phyloP scores from a whole-genome alignment of 1,140 invertebrate genomes.

The Pseudobourletiella spinata region DNA sequence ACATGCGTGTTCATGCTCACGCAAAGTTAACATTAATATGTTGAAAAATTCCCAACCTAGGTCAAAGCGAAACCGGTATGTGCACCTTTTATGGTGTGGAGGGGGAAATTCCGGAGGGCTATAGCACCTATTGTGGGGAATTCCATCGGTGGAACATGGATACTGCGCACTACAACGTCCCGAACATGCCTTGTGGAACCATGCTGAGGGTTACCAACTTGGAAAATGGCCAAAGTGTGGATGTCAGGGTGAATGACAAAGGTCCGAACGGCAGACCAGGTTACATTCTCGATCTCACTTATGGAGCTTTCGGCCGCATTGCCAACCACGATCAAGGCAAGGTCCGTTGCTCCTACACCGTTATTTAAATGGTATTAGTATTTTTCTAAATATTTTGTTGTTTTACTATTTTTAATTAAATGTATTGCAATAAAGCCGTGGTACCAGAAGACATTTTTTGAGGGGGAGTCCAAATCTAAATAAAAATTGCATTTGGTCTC shows the following conservation, averaged over 20 bases:
- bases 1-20: too few species aligned
- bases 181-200: constrained; percentile 6
- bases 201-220: constrained; percentile 17
- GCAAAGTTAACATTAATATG: too few species aligned
- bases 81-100: constrained; percentile 21
- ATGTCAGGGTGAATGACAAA: constrained; percentile 13
- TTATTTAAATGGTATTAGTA: too few species aligned
- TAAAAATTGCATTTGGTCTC: too few species aligned
- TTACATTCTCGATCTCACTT: constrained; percentile 21
- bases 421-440: too few species aligned
- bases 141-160: constrained; percentile 15
- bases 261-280: background rate
- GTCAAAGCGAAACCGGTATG: too few species aligned
- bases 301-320: background rate
- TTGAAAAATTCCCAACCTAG: too few species aligned
- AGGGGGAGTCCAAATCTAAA: too few species aligned
- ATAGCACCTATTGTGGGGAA: constrained; percentile 2
- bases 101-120: constrained; percentile 18
- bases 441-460: too few species aligned
- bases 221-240: constrained; percentile 16
- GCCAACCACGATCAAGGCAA: background rate
- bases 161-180: constrained; percentile 12
- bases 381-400: too few species aligned
- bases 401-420: too few species aligned
- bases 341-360: background rate